phyloP scores from a whole-genome alignment of 2,113 vertebrate genomes.

The Diphyllodes magnificus region DNA sequence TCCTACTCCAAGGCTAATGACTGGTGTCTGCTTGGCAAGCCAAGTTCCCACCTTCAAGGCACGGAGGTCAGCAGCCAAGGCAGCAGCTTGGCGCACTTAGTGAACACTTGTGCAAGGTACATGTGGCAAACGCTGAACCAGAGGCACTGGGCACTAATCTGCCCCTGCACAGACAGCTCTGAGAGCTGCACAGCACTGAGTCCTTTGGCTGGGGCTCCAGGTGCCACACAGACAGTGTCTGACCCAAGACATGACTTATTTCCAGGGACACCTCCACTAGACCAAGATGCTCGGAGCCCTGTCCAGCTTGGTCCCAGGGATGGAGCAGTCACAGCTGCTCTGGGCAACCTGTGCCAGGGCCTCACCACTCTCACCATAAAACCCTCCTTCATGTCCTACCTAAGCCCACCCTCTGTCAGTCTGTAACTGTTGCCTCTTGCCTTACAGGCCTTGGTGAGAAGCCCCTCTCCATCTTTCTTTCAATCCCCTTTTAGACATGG shows the following conservation, averaged over 20 bases:
- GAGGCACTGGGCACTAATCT: not conserved
- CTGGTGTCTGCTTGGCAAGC: not conserved
- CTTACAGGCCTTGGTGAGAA: not conserved
- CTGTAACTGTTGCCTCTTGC: not conserved
- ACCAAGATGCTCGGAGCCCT: not conserved
- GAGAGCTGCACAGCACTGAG: not conserved
- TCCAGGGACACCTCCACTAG: not conserved
- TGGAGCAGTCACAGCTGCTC: not conserved
- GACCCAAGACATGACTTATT: not conserved
- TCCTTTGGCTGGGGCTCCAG: fast-evolving
- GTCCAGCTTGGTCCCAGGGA: not conserved
- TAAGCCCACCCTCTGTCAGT: not conserved
- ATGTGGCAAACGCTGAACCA: fast-evolving
- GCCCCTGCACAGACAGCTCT: not conserved
- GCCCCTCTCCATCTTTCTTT: not conserved
- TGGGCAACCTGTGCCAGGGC: not conserved
- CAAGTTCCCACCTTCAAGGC: not conserved
- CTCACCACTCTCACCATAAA: not conserved
- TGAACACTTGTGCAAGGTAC: not conserved
- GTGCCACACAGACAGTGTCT: not conserved
- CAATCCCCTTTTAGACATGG: not conserved
- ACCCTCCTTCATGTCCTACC: not conserved
- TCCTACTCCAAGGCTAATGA: not conserved
- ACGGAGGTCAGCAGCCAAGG: not conserved
- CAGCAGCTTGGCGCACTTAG: not conserved